Evolutionary conservation across 2,797 vertebrate species (phyloP).

Genomic region (Tapera naevia): DNA sequence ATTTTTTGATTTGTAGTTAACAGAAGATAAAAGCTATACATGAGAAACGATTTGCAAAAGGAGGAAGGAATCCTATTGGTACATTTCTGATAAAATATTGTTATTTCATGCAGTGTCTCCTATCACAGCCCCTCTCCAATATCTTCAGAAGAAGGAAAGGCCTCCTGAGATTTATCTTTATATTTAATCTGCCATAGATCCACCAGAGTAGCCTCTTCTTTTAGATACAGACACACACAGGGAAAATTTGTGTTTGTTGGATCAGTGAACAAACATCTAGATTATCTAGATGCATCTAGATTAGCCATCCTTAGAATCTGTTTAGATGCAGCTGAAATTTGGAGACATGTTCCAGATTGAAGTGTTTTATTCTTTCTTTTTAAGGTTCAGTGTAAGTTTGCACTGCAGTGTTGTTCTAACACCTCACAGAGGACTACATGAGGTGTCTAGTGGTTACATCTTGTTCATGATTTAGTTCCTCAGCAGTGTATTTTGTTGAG

Average conservation of each 20-base stretch:
- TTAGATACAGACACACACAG: not conserved
- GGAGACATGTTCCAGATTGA: not conserved
- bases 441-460: not conserved
- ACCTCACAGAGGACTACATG: not conserved
- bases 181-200: not conserved
- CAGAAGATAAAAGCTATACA: not conserved
- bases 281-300: too few species aligned
- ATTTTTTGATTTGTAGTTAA: not conserved
- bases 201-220: not conserved
- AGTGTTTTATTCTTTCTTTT: not conserved
- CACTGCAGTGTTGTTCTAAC: not conserved
- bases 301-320: not conserved
- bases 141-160: not conserved
- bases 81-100: not conserved
- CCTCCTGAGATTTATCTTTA: not conserved
- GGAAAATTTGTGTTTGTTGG: not conserved
- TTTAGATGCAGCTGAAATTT: not conserved
- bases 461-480: not conserved
- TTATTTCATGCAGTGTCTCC: not conserved
- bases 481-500: not conserved
- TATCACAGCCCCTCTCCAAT: not conserved
- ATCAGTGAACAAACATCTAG: not conserved
- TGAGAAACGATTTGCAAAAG: not conserved
- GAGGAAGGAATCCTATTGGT: not conserved
- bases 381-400: not conserved